Base-by-base conservation (phyloP, 2,888 invertebrate genomes). In the Argyresthia goedartella region DNA sequence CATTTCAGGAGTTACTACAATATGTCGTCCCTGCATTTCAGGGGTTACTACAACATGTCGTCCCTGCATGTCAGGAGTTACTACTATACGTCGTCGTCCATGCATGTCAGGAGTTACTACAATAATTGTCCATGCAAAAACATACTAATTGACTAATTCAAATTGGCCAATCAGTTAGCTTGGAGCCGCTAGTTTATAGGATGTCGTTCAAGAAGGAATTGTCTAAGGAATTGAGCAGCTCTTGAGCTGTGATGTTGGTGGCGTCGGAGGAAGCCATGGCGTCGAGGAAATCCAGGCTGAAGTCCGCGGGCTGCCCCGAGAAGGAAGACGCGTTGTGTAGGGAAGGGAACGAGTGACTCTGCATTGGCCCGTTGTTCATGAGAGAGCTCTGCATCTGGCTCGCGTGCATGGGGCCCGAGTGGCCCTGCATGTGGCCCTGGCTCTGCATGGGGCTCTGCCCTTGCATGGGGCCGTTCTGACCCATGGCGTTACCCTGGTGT, bases 201-300 rank as follows among this genome's bases (percentile, higher is more conserved):
- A 91, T 90, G 60, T 91, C 91, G 67, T 89, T 90, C 53, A 93
- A 82, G 78, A 90, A 92, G 63, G 92, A 91, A 66, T 91, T 91
- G 69, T 95, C 96, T 65, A 96, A 90, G 52, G 94, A 94, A 79
- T 92, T 95, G 63, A 95, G 88, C 57, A 95, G 82, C 71, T 95
- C 95, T 73, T 95, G 94, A 54, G 94, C 93, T 63, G 93, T 91
- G 76, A 94, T 92, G 67, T 90, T 91, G 67, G 89, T 89, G 55
- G 93, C 89, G 76, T 95, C 95, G 50, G 90, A 89, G 61, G 92
- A 88, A 53, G 92, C 91, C 74, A 95, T 89, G 81, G 92, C 93
- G 75, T 95, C 95, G 56, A 95, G 89, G 84, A 95, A 94, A 87
- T 95, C 95, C 64, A 95, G 89, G 76, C 91, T 92, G 77, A 95